A percentile compares a stretch with the other conserved stretches of the same genome.
phyloP scores from a whole-genome alignment of 2,113 vertebrate species.

The Eubucco bourcierii region DNA sequence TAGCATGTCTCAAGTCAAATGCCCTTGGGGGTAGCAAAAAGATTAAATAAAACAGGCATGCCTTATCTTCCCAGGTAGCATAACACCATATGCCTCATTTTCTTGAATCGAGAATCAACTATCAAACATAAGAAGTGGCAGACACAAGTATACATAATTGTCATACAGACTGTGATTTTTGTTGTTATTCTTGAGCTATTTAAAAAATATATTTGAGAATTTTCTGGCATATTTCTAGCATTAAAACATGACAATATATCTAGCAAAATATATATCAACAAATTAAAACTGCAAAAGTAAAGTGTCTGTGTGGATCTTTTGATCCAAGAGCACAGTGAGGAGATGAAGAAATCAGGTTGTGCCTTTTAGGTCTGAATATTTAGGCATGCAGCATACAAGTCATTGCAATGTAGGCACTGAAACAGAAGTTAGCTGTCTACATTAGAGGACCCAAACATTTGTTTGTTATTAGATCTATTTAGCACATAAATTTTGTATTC shows the following conservation, averaged over 20 bases:
- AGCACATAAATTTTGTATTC: background rate
- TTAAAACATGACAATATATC: background rate
- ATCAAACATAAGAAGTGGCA: background rate
- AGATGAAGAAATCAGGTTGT: background rate
- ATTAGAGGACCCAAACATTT: background rate
- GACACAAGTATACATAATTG: background rate
- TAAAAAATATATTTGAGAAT: background rate
- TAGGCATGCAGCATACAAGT: background rate
- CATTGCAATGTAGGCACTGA: background rate
- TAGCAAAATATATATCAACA: background rate
- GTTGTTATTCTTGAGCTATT: background rate
- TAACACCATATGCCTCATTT: background rate
- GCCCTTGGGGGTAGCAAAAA: background rate
- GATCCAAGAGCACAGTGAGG: background rate
- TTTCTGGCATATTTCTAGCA: background rate
- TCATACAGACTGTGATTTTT: background rate
- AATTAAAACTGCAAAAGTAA: background rate
- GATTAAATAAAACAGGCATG: background rate
- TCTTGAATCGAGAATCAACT: background rate
- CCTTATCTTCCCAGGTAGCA: background rate
- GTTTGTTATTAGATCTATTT: accelerated
- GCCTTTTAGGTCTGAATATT: background rate
- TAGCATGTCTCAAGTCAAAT: background rate
- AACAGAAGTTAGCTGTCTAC: background rate
- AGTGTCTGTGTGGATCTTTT: background rate